Percentiles rank a stretch among this genome's conserved stretches.
phyloP scores from a whole-genome alignment of 92 coral and sea anemone genomes.

The Zoanthus gigantus region DNA sequence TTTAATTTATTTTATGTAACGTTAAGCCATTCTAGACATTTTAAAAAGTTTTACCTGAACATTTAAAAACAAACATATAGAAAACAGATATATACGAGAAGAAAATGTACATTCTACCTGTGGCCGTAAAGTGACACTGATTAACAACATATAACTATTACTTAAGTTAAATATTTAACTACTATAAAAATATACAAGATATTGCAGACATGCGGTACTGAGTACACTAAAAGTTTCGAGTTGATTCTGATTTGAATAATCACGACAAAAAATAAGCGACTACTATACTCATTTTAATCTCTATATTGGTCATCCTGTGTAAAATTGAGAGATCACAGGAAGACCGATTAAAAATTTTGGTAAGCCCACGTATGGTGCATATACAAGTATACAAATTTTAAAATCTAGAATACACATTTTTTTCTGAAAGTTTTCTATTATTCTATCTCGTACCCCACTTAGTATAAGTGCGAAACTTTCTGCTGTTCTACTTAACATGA shows the following conservation, averaged over 20 bases:
- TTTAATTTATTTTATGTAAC: no score
- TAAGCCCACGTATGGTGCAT: constrained; percentile 46
- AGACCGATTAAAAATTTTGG: background rate
- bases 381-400: background rate
- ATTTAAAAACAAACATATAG: background rate
- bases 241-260: background rate
- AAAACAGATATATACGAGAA: background rate
- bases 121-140: background rate
- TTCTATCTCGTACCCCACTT: constrained; percentile 9
- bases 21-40: no score
- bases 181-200: background rate
- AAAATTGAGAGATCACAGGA: background rate
- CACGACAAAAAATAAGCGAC: background rate
- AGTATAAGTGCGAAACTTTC: background rate
- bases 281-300: background rate
- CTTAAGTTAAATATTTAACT: background rate
- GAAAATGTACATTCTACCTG: background rate
- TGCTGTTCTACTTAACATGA: background rate
- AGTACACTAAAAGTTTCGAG: background rate
- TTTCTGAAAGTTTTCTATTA: background rate
- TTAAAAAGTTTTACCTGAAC: background rate
- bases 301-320: constrained; percentile 9
- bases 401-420: constrained; percentile 13
- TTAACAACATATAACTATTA: background rate
- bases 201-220: background rate